These are phyloP conservation scores for Holotrichia oblita DNA, from an alignment of 1,140 invertebrate species.

Conservation along the genomic window DNA sequence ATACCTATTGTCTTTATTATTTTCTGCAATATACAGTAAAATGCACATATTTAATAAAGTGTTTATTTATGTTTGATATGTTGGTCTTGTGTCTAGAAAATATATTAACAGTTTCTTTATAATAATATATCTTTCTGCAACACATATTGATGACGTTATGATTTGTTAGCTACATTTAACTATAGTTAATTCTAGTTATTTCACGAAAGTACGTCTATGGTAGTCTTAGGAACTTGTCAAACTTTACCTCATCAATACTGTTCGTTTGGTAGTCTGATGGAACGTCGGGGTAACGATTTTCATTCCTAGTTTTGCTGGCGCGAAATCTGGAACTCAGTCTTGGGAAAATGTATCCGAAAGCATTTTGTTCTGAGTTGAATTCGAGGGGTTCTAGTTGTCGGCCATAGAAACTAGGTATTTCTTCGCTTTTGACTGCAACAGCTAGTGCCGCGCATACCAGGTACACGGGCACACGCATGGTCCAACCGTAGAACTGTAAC, in stretches of 20 bases:
- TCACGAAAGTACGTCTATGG: too few relatives aligned
- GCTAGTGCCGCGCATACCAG: slow-evolving; percentile 56
- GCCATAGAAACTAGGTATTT: slow-evolving; percentile 45
- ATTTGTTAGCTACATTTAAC: too few relatives aligned
- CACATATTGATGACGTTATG: too few relatives aligned
- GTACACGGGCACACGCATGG: slow-evolving; percentile 57
- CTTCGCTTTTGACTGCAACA: slow-evolving; percentile 53
- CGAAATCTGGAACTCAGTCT: slow-evolving; percentile 59
- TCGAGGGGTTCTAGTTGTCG: slow-evolving; percentile 52
- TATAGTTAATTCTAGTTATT: too few relatives aligned
- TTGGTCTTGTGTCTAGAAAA: too few relatives aligned
- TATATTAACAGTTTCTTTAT: too few relatives aligned
- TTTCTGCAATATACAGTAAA: too few relatives aligned
- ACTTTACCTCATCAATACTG: slow-evolving; percentile 51
- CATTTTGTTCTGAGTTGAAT: slow-evolving; percentile 56
- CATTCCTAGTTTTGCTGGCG: slow-evolving; percentile 54
- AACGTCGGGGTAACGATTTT: slow-evolving; percentile 55
- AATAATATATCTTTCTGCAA: too few relatives aligned
- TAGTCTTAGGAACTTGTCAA: background rate
- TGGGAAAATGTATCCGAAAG: slow-evolving; percentile 58
- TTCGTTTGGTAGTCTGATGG: slow-evolving; percentile 56
- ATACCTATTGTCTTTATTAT: too few relatives aligned
- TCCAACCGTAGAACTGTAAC: slow-evolving; percentile 51
- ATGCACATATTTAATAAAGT: too few relatives aligned
- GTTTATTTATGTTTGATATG: too few relatives aligned